Evolutionary conservation across 2,113 vertebrate genomes (phyloP).

Genomic region (Dromas ardeola): DNA sequence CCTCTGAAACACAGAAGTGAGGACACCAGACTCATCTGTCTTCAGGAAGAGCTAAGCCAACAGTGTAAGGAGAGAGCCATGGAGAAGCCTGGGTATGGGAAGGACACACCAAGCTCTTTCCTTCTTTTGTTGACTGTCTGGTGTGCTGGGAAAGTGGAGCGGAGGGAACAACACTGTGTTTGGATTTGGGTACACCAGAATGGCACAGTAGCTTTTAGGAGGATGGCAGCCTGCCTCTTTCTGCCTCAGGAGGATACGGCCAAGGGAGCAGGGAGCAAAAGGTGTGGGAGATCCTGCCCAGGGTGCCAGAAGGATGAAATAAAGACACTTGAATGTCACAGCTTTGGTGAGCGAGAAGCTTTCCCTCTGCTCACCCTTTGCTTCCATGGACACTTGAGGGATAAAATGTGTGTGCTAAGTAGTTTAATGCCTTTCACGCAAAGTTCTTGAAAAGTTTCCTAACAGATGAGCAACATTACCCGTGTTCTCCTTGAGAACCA

Average conservation of each 20-base stretch:
- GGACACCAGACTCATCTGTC: background rate
- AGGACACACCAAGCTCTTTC: background rate
- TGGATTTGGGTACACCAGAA: background rate
- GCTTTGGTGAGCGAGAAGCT: background rate
- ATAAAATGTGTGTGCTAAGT: background rate
- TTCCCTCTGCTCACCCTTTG: background rate
- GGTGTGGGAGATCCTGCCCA: background rate
- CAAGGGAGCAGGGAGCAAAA: background rate
- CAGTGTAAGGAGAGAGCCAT: background rate
- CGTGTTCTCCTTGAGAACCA: background rate
- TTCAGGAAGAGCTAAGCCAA: background rate
- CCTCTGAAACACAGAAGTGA: background rate
- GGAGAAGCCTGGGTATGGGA: background rate
- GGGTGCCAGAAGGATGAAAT: background rate
- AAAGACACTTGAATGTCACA: background rate
- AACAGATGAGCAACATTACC: conserved; percentile 18
- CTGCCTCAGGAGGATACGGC: background rate
- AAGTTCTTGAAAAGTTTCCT: conserved; percentile 1
- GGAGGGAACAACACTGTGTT: background rate
- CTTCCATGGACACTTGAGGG: background rate
- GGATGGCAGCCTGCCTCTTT: background rate
- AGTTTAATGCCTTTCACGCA: background rate
- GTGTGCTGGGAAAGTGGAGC: background rate
- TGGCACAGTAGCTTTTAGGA: background rate
- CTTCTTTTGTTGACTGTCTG: background rate